Percentiles rank a stretch among this genome's conserved stretches.
Evolutionary conservation across 2,113 vertebrate species (phyloP).

Genomic region (Mormyrus lacerda): DNA sequence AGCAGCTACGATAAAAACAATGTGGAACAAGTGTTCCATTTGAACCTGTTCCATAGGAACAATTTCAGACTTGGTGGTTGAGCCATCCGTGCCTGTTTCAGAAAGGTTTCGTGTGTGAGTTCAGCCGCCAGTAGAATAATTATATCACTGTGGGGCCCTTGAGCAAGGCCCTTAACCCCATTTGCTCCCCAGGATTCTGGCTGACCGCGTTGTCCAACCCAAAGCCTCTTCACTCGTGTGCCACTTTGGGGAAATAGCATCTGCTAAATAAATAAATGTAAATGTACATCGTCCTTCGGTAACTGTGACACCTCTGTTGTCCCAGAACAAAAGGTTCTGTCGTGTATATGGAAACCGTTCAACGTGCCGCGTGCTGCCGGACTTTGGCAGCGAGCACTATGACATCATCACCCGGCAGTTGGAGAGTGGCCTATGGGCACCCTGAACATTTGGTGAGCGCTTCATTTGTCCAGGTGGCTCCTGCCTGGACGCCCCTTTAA

Average conservation of each 20-base stretch:
- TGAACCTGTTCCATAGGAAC: neutral
- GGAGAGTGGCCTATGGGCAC: neutral
- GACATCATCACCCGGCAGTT: slow-evolving; percentile 6
- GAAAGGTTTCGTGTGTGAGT: neutral
- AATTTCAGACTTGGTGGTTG: neutral
- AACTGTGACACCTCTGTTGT: neutral
- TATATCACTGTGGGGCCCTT: neutral
- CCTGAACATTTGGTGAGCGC: slow-evolving; percentile 1
- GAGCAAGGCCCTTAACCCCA: neutral
- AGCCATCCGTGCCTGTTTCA: neutral
- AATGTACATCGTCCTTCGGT: neutral
- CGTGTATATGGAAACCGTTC: neutral
- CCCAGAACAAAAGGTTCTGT: neutral
- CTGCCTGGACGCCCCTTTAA: neutral
- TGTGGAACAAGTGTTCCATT: neutral
- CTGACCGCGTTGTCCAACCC: neutral
- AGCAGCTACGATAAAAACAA: neutral
- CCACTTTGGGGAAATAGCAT: neutral
- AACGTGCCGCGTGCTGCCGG: neutral
- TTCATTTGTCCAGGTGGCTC: neutral
- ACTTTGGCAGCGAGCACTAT: neutral
- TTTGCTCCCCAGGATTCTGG: neutral
- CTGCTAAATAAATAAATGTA: neutral
- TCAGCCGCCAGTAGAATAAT: neutral
- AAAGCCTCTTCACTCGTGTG: neutral